Percentiles rank a stretch among this genome's conserved stretches.
Evolutionary conservation across 2,888 invertebrate genomes (phyloP).

Genomic region (Drosophila meridionalis): DNA sequence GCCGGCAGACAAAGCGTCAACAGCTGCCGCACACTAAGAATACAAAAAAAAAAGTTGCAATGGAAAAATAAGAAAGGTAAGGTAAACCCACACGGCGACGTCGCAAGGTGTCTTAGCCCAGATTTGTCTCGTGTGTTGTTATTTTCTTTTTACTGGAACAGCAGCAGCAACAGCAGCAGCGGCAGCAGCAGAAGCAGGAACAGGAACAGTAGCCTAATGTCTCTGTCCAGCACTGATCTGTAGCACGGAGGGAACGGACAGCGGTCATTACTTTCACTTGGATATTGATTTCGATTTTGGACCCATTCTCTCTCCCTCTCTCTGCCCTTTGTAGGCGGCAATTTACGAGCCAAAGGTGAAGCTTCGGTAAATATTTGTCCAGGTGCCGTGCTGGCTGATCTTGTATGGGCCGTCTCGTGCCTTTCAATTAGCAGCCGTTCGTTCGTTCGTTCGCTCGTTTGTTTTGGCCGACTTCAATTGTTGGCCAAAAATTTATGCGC

Average conservation of each 20-base stretch:
- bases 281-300: slow-evolving; percentile 51
- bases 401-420: slow-evolving; percentile 57
- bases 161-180: slow-evolving; percentile 39
- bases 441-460: slow-evolving; percentile 4
- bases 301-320: slow-evolving; percentile 17
- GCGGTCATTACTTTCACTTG: slow-evolving; percentile 78
- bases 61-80: slow-evolving; percentile 46
- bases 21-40: slow-evolving; percentile 18
- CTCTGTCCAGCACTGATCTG: slow-evolving; percentile 56
- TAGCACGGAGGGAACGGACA: slow-evolving; percentile 4
- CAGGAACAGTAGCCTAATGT: slow-evolving; percentile 74
- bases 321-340: slow-evolving; percentile 34
- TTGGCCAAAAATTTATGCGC: slow-evolving; percentile 76
- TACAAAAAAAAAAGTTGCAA: slow-evolving; percentile 40
- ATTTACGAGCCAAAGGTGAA: slow-evolving; percentile 66
- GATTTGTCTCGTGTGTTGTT: slow-evolving; percentile 77
- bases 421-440: slow-evolving; percentile 74
- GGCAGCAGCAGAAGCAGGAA: slow-evolving; percentile 42
- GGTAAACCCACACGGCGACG: slow-evolving; percentile 67
- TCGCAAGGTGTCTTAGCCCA: slow-evolving; percentile 77
- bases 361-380: slow-evolving; percentile 79
- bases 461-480: slow-evolving; percentile 38
- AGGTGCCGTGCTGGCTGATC: slow-evolving; percentile 50
- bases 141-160: slow-evolving; percentile 34
- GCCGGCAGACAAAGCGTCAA: slow-evolving; percentile 33